Conservation (phyloP, 1,140 invertebrate species). For the Oedothorax gibbosus region DNA sequence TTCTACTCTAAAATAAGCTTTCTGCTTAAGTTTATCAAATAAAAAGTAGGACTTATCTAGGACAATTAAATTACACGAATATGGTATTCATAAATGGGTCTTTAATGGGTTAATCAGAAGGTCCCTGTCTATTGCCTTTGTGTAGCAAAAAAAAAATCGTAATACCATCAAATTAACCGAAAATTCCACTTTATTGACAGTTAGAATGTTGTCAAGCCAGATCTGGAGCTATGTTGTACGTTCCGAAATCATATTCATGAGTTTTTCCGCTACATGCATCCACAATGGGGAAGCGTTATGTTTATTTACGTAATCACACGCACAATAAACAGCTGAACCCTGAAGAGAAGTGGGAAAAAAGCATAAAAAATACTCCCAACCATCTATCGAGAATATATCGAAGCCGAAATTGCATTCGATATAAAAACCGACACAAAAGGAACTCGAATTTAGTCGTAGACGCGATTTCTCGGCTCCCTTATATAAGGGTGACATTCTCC, state of each 20-base stretch:
- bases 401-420: constrained; percentile 43
- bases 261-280: not conserved
- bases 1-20: no score
- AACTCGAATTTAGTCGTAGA: constrained; percentile 53
- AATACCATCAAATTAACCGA: no score
- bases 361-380: not conserved
- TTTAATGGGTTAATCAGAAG: no score
- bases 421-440: constrained; percentile 57
- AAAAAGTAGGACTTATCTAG: no score
- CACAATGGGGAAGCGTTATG: not conserved
- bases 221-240: not conserved
- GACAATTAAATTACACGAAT: no score
- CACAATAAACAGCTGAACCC: constrained; percentile 22
- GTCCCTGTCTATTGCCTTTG: no score
- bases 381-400: constrained; percentile 13
- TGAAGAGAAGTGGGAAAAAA: constrained; percentile 14
- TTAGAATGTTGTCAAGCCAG: no score
- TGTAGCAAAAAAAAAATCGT: no score
- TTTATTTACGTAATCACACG: constrained; percentile 44
- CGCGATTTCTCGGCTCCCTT: constrained; percentile 49
- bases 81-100: no score
- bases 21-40: no score
- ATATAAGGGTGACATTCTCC: constrained; percentile 16
- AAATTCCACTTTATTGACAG: no score
- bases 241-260: constrained; percentile 45